Evolutionary conservation across 2,888 invertebrate genomes (phyloP), one percentile per base, ranked within the genome.

Genomic region (Synergus laeviventris): DNA sequence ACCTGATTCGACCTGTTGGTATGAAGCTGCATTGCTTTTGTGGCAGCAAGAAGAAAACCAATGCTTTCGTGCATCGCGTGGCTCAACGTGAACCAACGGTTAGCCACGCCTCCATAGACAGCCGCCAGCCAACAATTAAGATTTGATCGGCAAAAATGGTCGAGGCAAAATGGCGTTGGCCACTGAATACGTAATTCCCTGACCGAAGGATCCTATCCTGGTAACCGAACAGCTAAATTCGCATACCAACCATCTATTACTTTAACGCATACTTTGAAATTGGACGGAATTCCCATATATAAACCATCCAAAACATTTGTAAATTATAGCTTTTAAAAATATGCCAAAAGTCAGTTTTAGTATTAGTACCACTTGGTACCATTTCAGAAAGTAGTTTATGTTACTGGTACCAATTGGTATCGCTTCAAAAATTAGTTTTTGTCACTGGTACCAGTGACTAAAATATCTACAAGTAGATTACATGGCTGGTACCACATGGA

Each of bases 131-230:
- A 89, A 90, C 90, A 91, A 91, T 91, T 91, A 91, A 91, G 91
- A 91, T 91, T 91, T 91, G 91, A 91, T 91, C 91, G 90, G 89
- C 90, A 91, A 91, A 91, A 91, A 91, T 91, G 91, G 91, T 91
- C 83, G 91, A 89, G 88, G 85, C 87, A 91, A 91, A 90, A 91
- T 91, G 91, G 91, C 91, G 90, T 85, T 83, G 83, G 85, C 87
- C 87, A 87, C 89, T 89, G 89, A 88, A 91, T 91, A 88, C 88
- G 88, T 91, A 91, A 91, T 91, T 86, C 83, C 70, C 62, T 78
- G 78, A 75, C 75, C 49, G 78, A 77, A 62, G 77, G 39, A 76
- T 76, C 74, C 76, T 61, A 77, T 64, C 42, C 77, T 73, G 73
- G 60, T 77, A 80, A 79, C 79, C 24, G 74, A 82, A 82, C 59